A percentile compares a stretch with the other conserved stretches of the same genome.
Evolutionary conservation across 2,113 vertebrate species (phyloP).

Genomic region (Capra hircus): DNA sequence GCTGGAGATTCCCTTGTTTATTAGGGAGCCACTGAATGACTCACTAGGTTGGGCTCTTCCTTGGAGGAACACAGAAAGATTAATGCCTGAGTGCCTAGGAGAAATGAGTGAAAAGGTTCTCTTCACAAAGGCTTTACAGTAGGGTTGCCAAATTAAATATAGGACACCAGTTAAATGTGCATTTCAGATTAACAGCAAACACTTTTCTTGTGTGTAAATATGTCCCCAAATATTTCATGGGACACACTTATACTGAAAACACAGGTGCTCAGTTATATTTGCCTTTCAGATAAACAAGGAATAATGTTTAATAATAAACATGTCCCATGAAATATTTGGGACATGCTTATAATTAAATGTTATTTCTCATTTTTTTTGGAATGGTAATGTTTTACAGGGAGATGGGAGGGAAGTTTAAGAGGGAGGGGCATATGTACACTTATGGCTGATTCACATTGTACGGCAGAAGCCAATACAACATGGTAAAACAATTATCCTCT

Average conservation of each 20-base stretch:
- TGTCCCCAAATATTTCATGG: background rate
- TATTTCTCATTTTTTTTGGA: conserved; percentile 13
- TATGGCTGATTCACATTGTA: background rate
- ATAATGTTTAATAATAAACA: background rate
- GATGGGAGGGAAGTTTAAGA: background rate
- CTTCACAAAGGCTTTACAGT: conserved; percentile 32
- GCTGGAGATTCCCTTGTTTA: conserved; percentile 74
- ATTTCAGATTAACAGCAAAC: background rate
- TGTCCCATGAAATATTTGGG: background rate
- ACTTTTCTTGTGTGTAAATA: background rate
- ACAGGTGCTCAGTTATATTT: background rate
- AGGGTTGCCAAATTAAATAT: conserved; percentile 18
- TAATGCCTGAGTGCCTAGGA: conserved; percentile 22
- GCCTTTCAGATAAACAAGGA: conserved; percentile 6
- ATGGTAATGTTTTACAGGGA: background rate
- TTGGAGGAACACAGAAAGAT: conserved; percentile 17
- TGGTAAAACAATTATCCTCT: background rate
- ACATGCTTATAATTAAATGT: conserved; percentile 8
- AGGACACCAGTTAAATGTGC: background rate
- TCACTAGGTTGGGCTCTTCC: conserved; percentile 44
- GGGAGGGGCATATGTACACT: background rate
- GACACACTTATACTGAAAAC: background rate
- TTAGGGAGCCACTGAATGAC: conserved; percentile 28
- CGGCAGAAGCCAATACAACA: background rate
- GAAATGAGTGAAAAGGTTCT: conserved; percentile 35